These are phyloP conservation scores for Himalopsyche kuldschensis DNA, from an alignment of 2,888 invertebrate genomes.

Conservation along the genomic window DNA sequence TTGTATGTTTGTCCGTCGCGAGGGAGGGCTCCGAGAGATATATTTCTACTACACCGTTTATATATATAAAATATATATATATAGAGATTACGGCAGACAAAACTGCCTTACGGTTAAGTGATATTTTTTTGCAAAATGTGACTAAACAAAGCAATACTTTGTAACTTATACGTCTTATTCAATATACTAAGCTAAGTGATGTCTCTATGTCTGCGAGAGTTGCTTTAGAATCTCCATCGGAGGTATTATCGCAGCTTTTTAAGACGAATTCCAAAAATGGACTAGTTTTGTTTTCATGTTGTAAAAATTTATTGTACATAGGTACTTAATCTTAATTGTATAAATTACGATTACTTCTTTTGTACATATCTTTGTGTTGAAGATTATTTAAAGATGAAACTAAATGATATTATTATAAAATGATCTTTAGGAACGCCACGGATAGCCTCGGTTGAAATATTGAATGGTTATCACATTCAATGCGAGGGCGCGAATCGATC, in stretches of 20 bases:
- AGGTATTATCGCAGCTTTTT: slow-evolving; percentile 23
- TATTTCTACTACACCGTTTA: slow-evolving; percentile 17
- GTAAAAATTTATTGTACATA: slow-evolving; percentile 39
- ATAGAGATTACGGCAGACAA: slow-evolving; percentile 11
- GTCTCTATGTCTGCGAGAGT: slow-evolving; percentile 30
- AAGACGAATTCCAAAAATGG: slow-evolving; percentile 29
- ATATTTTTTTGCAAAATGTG: slow-evolving; percentile 68
- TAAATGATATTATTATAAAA: slow-evolving; percentile 13
- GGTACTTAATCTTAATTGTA: slow-evolving; percentile 39
- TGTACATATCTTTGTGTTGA: slow-evolving; percentile 40
- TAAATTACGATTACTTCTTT: slow-evolving; percentile 36
- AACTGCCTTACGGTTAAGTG: slow-evolving; percentile 49
- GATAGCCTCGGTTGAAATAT: neutral
- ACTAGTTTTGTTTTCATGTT: slow-evolving; percentile 29
- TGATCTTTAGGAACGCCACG: neutral
- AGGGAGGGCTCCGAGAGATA: slow-evolving; percentile 3
- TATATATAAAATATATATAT: slow-evolving; percentile 7
- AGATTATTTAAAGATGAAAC: slow-evolving; percentile 37
- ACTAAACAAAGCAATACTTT: slow-evolving; percentile 76
- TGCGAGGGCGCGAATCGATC: neutral
- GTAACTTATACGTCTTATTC: slow-evolving; percentile 56
- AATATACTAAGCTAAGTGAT: slow-evolving; percentile 35
- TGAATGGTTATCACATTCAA: slow-evolving; percentile 16
- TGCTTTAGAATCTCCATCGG: slow-evolving; percentile 29
- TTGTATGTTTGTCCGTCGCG: slow-evolving; percentile 27